Evolutionary conservation across 2,113 vertebrate species (phyloP), one percentile per base, ranked within the genome.

Genomic region (Neolamprologus falcicula): DNA sequence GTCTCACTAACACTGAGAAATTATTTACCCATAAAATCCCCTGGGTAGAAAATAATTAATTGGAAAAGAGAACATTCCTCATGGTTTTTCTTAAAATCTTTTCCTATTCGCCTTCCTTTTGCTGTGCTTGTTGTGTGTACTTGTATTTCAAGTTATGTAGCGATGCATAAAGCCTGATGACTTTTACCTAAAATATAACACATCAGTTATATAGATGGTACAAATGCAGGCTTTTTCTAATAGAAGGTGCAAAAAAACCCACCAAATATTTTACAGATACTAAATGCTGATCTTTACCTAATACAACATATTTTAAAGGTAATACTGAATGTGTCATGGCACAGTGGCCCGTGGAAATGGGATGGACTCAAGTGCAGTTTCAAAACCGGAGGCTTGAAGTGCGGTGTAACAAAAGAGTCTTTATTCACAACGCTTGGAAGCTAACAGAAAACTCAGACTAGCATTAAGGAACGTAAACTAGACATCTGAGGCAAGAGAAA

Each of bases 161-260:
- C 4, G 12, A 42, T 71, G 66, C 35, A 42, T 71, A 71, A 71
- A 42, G n/a, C n/a, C 66, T 24, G 66, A 21, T 71, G n/a, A 71
- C 35, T 14, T 40, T 40, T 68, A 40, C 35, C 11, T 40, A 42
- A 71, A 71, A 42, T 16, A 24, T 42, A 71, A n/a, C 4, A 35
- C 10, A 42, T 42, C 35, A 42, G 0, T 17, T 45, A 45, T 26
- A 45, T 73, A 24, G 13, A 73, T 9, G 21, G 37, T 71, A 45
- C 4, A 14, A 2, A 45, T 45, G 37, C 21, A 4, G 37, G 8
- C 21, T 3, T 73, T 66, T 73, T 26, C 68, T 45, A 45, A 26
- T 26, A 73, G 21, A 42, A 42, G 21, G n/a, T 24, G 35, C 37
- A n/a, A 42, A 16, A 40, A 14, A 24, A 1, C 0, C 4, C 1